These are phyloP conservation scores for Bergia sp. DNA, from an alignment of 92 coral and sea anemone genomes.

Conservation along the genomic window DNA sequence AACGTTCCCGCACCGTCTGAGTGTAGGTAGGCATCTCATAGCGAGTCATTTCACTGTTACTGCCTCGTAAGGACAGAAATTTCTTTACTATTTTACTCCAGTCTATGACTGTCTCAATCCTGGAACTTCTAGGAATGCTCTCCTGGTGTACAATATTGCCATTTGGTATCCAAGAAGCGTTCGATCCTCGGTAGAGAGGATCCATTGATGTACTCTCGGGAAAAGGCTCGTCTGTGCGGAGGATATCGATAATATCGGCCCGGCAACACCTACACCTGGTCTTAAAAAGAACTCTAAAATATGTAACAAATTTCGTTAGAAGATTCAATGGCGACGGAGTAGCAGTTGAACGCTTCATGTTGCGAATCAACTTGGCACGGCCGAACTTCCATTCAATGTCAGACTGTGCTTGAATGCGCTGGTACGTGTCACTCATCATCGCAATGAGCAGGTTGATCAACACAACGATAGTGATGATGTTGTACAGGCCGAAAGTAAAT, in stretches of 20 bases:
- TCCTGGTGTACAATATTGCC: conserved; percentile 60
- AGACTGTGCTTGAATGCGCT: conserved; percentile 94
- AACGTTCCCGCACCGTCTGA: conserved; percentile 55
- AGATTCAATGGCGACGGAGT: conserved; percentile 98
- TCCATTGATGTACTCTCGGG: conserved; percentile 77
- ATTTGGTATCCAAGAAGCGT: conserved; percentile 37
- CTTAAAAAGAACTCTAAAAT: conserved; percentile 69
- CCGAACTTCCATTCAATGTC: conserved; percentile 99
- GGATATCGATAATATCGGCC: conserved; percentile 87
- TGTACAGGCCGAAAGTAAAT: conserved; percentile 89
- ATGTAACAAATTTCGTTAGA: conserved; percentile 82
- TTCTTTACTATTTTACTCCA: conserved; percentile 86
- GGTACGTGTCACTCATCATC: conserved; percentile 99
- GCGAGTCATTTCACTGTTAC: conserved; percentile 58
- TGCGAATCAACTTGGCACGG: conserved; percentile 94
- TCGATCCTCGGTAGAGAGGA: conserved; percentile 61
- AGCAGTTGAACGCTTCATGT: conserved; percentile 97
- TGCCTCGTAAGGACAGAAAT: conserved; percentile 71
- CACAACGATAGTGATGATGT: conserved; percentile 90
- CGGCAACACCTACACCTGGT: conserved; percentile 89
- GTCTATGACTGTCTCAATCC: conserved; percentile 90
- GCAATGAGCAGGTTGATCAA: conserved; percentile 95
- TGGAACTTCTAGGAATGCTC: conserved; percentile 58
- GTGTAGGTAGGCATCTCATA: conserved; percentile 39
- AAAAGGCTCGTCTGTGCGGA: conserved; percentile 86